Conservation (phyloP, 2,888 invertebrate genomes). For the Pardosa pseudoannulata region DNA sequence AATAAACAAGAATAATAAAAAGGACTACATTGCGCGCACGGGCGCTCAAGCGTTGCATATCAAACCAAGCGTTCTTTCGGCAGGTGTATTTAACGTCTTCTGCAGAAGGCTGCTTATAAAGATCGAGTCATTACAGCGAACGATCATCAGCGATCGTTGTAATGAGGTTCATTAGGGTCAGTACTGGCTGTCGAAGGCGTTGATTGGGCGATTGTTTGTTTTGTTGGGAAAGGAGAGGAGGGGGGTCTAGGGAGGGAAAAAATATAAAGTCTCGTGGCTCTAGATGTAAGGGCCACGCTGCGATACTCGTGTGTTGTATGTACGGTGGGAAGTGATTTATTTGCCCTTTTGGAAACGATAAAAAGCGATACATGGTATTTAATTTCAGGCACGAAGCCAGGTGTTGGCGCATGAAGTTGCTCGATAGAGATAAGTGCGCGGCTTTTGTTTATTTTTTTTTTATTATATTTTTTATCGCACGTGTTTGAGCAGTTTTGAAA, state of each 20-base stretch:
- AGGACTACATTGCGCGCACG: conserved; percentile 1
- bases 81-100: conserved; percentile 15
- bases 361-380: too few species aligned
- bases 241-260: not conserved
- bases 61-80: conserved; percentile 13
- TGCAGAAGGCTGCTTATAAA: not conserved
- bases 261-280: not conserved
- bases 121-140: conserved; percentile 11
- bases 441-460: too few species aligned
- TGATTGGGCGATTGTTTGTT: conserved; percentile 3
- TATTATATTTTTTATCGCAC: too few species aligned
- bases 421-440: too few species aligned
- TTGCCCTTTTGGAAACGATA: not conserved
- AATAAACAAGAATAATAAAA: conserved; percentile 24
- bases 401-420: too few species aligned
- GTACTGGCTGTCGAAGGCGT: conserved; percentile 1
- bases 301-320: not conserved
- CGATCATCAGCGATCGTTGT: conserved; percentile 20
- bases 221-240: not conserved
- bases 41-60: not conserved
- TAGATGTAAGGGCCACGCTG: not conserved
- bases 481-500: too few species aligned
- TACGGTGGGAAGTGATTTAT: not conserved
- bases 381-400: too few species aligned
- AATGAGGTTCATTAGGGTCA: conserved; percentile 43